Evolutionary conservation across 1,140 invertebrate genomes (phyloP).

Genomic region (Megalonaias nervosa): DNA sequence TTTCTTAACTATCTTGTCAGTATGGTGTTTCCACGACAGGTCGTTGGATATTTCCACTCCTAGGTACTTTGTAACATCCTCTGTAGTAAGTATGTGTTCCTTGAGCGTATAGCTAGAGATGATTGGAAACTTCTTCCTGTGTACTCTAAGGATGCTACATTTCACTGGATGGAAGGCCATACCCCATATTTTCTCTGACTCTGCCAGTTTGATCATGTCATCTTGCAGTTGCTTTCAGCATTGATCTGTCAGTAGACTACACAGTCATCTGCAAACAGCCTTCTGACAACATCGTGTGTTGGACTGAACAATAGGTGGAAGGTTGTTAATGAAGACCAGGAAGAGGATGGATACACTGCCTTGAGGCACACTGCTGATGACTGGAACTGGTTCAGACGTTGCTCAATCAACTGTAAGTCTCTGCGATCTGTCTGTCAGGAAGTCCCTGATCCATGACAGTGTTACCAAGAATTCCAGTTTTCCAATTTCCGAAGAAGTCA

Average conservation of each 20-base stretch:
- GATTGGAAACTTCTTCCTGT: neutral
- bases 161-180: neutral
- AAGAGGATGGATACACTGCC: neutral
- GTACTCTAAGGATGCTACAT: constrained; percentile 5
- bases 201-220: neutral
- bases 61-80: neutral
- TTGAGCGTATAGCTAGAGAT: neutral
- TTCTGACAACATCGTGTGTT: neutral
- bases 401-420: neutral
- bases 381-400: neutral
- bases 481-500: neutral
- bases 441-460: neutral
- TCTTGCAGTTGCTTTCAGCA: neutral
- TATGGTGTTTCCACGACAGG: neutral
- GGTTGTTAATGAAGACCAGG: constrained; percentile 4
- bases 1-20: neutral
- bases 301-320: neutral
- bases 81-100: neutral
- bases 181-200: neutral
- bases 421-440: neutral
- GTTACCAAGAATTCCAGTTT: neutral
- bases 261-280: constrained; percentile 5
- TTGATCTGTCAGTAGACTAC: neutral
- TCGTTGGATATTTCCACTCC: neutral
- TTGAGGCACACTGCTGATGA: neutral